Percentiles rank a stretch among this genome's conserved stretches.
Conservation (phyloP, 2,797 vertebrate genomes). For the Notoglanidium macrostoma region DNA sequence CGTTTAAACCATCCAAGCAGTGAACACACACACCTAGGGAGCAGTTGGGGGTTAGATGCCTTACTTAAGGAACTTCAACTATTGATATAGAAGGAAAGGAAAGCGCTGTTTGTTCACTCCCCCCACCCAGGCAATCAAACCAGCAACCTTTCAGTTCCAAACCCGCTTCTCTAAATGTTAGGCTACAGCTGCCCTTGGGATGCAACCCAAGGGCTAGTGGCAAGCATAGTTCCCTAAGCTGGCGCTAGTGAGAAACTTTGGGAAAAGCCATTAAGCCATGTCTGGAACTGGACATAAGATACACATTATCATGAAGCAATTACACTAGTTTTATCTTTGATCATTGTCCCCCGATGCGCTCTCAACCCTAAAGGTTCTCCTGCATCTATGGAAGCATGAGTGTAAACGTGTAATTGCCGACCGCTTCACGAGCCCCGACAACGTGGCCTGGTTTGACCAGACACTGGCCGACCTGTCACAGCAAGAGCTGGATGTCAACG, state of each 20-base stretch:
- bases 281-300: neutral
- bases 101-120: no score
- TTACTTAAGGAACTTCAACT: no score
- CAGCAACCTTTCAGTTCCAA: no score
- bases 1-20: no score
- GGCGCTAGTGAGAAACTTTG: neutral
- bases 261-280: neutral
- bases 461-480: constrained; percentile 76
- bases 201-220: neutral
- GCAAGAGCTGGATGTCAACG: constrained; percentile 73
- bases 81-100: no score
- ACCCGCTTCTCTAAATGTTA: no score
- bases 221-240: neutral
- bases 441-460: constrained; percentile 88
- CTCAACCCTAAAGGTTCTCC: constrained; percentile 72
- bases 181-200: no score
- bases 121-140: no score
- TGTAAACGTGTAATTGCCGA: constrained; percentile 93
- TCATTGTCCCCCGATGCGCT: neutral
- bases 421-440: constrained; percentile 84
- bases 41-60: no score
- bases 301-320: neutral
- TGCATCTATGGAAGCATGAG: constrained; percentile 94
- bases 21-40: no score
- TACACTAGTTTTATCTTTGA: neutral